A percentile compares a stretch with the other conserved stretches of the same genome.
phyloP scores from a whole-genome alignment of 2,113 vertebrate species.

The Saguinus midas region DNA sequence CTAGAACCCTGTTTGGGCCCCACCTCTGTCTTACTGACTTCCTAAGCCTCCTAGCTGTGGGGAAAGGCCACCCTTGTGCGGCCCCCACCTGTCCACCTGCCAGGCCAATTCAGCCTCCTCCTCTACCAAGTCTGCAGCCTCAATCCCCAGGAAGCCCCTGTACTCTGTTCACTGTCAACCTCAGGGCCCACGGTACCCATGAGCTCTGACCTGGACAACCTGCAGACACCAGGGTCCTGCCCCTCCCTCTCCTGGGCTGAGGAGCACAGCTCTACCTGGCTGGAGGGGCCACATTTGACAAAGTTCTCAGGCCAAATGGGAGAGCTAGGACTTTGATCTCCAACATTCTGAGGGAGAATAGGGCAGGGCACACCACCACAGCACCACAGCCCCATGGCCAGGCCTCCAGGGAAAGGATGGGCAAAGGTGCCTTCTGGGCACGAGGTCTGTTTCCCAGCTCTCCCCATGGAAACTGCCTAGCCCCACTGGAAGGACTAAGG shows the following conservation, averaged over 20 bases:
- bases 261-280: background rate
- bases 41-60: background rate
- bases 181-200: background rate
- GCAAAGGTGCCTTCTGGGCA: background rate
- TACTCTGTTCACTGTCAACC: background rate
- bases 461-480: background rate
- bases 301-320: background rate
- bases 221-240: background rate
- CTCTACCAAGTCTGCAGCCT: background rate
- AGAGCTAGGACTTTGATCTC: background rate
- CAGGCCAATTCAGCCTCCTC: background rate
- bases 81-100: background rate
- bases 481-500: rapidly evolving
- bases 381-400: background rate
- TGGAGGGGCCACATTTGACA: background rate
- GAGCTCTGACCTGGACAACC: background rate
- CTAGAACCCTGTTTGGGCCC: background rate
- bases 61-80: background rate
- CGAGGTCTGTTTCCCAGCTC: background rate
- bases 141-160: background rate
- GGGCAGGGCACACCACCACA: no score
- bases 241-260: background rate
- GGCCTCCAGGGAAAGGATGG: background rate
- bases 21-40: background rate
- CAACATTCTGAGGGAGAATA: background rate